These are phyloP conservation scores for Agraylea sexmaculata DNA, from an alignment of 1,140 invertebrate species.

Conservation along the genomic window DNA sequence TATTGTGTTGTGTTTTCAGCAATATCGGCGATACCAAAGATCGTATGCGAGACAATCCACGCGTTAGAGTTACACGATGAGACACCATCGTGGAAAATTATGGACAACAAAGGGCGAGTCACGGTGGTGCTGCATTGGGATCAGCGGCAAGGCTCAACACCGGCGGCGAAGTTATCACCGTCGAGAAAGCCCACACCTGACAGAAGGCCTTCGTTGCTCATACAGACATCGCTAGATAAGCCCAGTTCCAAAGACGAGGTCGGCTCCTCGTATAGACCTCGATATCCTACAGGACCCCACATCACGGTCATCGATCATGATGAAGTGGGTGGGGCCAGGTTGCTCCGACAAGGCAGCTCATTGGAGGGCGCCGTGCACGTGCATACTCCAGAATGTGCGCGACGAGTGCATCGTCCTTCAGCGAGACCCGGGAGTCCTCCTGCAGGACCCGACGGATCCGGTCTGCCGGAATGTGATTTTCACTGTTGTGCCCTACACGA, in stretches of 20 bases:
- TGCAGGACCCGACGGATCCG: slow-evolving; percentile 44
- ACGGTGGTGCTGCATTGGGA: slow-evolving; percentile 90
- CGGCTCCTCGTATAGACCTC: slow-evolving; percentile 34
- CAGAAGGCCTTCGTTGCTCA: slow-evolving; percentile 55
- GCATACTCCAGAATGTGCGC: slow-evolving; percentile 72
- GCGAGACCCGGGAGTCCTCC: slow-evolving; percentile 41
- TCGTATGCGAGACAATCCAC: slow-evolving; percentile 92
- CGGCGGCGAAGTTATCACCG: slow-evolving; percentile 42
- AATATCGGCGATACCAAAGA: slow-evolving; percentile 88
- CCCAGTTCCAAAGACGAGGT: slow-evolving; percentile 41
- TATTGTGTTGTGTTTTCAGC: slow-evolving; percentile 44
- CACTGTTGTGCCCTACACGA: slow-evolving; percentile 90
- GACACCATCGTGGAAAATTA: slow-evolving; percentile 91
- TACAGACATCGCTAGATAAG: slow-evolving; percentile 67
- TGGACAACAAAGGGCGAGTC: slow-evolving; percentile 89
- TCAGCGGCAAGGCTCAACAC: slow-evolving; percentile 55
- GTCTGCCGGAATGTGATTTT: slow-evolving; percentile 75
- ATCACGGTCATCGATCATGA: slow-evolving; percentile 87
- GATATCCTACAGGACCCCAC: slow-evolving; percentile 57
- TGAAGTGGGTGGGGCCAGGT: slow-evolving; percentile 45
- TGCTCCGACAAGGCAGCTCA: slow-evolving; percentile 55
- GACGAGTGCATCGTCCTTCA: slow-evolving; percentile 54
- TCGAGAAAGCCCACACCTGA: slow-evolving; percentile 43
- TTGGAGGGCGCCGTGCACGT: slow-evolving; percentile 66
- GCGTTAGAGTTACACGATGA: slow-evolving; percentile 88